Percentiles rank a stretch among this genome's conserved stretches.
Conservation (phyloP, 2,888 invertebrate species). For the Meiosimyza decipiens region DNA sequence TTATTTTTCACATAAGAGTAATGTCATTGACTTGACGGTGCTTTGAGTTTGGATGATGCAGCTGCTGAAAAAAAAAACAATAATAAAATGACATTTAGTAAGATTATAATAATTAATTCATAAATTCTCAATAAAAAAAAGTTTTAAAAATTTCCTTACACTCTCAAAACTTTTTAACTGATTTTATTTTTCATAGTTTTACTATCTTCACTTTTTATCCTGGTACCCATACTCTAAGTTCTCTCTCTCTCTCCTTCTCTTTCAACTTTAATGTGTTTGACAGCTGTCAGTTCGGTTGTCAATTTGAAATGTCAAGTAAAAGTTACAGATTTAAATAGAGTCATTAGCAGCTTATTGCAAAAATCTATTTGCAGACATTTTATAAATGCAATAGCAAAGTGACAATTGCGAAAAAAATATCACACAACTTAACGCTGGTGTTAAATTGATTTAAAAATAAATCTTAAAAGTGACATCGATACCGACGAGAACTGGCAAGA, state of each 20-base stretch:
- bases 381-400: background rate
- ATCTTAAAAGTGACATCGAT: background rate
- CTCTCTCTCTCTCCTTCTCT: background rate
- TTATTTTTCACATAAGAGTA: constrained; percentile 39
- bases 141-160: no score
- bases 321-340: constrained; percentile 13
- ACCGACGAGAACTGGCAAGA: background rate
- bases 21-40: constrained; percentile 56
- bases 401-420: background rate
- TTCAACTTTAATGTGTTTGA: background rate
- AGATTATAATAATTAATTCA: no score
- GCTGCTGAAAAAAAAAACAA: constrained; percentile 39
- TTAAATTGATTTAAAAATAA: constrained; percentile 13
- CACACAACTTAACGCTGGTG: constrained; percentile 5
- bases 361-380: no score
- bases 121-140: constrained; percentile 4
- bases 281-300: constrained; percentile 13
- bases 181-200: constrained; percentile 2
- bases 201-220: background rate
- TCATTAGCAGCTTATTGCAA: constrained; percentile 5
- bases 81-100: no score
- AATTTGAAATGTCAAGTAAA: constrained; percentile 28
- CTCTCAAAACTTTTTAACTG: no score
- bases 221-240: background rate
- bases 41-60: constrained; percentile 49